Evolutionary conservation across 2,797 vertebrate species (phyloP).

Genomic region (Podargus strigoides): DNA sequence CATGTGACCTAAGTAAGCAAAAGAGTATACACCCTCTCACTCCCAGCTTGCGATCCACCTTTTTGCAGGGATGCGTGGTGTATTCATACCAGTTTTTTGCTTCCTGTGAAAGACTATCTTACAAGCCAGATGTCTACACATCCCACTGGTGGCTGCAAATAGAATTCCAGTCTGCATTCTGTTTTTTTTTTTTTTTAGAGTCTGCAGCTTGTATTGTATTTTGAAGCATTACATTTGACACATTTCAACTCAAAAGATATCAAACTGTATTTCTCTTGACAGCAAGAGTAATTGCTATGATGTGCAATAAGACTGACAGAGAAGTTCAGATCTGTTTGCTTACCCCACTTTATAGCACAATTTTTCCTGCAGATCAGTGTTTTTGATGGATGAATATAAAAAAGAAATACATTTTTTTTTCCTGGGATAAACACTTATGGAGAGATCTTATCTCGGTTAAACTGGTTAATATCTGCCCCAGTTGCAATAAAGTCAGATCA

Average conservation of each 20-base stretch:
- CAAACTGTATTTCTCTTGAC: conserved; percentile 11
- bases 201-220: background rate
- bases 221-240: background rate
- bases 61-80: background rate
- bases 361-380: background rate
- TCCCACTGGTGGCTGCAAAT: background rate
- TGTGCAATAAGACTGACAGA: background rate
- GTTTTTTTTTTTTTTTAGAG: background rate
- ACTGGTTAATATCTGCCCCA: background rate
- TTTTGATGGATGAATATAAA: background rate
- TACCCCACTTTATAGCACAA: background rate
- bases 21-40: background rate
- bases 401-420: background rate
- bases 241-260: background rate
- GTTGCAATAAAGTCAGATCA: background rate
- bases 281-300: conserved; percentile 34
- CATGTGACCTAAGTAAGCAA: background rate
- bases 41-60: accelerated
- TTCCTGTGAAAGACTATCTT: background rate
- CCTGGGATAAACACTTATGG: background rate
- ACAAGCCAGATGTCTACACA: background rate
- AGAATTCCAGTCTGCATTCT: background rate
- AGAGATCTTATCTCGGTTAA: background rate
- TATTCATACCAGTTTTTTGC: background rate
- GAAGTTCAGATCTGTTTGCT: conserved; percentile 5